Evolutionary conservation across 2,113 vertebrate species (phyloP), one percentile per base, ranked within the genome.

Genomic region (Zosterops japonicus): DNA sequence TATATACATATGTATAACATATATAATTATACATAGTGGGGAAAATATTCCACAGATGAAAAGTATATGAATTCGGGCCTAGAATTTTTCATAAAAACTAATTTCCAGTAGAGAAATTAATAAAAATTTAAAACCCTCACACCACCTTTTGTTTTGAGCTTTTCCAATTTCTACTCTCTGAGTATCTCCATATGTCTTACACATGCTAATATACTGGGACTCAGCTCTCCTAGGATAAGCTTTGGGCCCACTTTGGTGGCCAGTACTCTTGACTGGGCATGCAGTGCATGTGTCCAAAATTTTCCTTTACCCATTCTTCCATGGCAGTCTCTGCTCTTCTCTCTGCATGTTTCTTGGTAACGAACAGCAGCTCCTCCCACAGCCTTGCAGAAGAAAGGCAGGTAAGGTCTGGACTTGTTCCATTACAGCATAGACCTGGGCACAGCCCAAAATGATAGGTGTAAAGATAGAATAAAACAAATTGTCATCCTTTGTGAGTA

Each of bases 351-450:
- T 72, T 71, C 57, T 36, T 67, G 13, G 9, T 90, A 76, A 79
- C 67, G 76, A 87, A 11, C 25, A 72, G 78, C 83, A 94, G 46
- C 44, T 94, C 33, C 59, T 82, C 91, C 78, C 60, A 15, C 35
- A 53, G 39, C 29, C 89, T 89, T 84, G 50, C 39, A 72, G 67
- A 57, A 61, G 50, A 87, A 90, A 91, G 59, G 18, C 36, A 46
- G 25, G 29, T 53, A 44, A 86, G 23, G 8, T 46, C 79, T 77
- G 36, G 53, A 15, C 22, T 83, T 83, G 9, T 50, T 92, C 42
- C 27, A 15, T 90, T 64, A 5, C 33, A 65, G 16, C 15, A 8
- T 2, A 52, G 29, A 35, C 42, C 46, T 59, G 68, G 35, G 42
- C 29, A 83, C 55, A 88, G 33, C 39, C 39, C 63, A 50, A 31